These are phyloP conservation scores for Anguilla anguilla DNA, from an alignment of 2,797 vertebrate species.

Conservation along the genomic window DNA sequence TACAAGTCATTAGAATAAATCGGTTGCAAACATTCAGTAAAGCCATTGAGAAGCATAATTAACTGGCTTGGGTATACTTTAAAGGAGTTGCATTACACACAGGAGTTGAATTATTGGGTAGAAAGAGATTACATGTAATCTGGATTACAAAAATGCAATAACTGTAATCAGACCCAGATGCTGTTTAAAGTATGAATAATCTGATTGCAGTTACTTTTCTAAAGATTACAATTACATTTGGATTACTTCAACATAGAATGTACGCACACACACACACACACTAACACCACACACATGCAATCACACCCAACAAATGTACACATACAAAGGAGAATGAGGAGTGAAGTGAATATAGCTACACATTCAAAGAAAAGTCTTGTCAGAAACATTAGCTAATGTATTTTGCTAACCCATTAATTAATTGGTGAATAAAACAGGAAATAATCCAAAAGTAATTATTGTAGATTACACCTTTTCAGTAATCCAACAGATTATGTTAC, in stretches of 20 bases:
- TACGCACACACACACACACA: neutral
- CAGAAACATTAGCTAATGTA: neutral
- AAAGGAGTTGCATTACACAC: neutral
- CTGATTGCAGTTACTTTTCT: neutral
- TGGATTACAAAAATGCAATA: neutral
- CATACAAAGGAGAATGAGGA: neutral
- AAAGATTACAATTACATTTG: neutral
- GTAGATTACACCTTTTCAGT: no score
- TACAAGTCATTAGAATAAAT: neutral
- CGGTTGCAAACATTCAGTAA: neutral
- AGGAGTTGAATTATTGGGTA: neutral
- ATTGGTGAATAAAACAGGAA: neutral
- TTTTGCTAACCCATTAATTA: neutral
- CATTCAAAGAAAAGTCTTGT: neutral
- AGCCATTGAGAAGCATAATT: neutral
- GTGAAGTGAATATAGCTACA: neutral
- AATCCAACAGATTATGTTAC: neutral
- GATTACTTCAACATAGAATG: neutral
- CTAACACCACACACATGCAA: neutral
- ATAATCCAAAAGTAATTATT: neutral
- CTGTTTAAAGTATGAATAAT: neutral
- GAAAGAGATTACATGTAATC: neutral
- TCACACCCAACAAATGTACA: neutral
- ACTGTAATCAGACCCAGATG: neutral
- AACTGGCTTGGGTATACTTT: neutral